Evolutionary conservation across 2,888 invertebrate species (phyloP), one percentile per base, ranked within the genome.

Genomic region (Neoscelio sp.): DNA sequence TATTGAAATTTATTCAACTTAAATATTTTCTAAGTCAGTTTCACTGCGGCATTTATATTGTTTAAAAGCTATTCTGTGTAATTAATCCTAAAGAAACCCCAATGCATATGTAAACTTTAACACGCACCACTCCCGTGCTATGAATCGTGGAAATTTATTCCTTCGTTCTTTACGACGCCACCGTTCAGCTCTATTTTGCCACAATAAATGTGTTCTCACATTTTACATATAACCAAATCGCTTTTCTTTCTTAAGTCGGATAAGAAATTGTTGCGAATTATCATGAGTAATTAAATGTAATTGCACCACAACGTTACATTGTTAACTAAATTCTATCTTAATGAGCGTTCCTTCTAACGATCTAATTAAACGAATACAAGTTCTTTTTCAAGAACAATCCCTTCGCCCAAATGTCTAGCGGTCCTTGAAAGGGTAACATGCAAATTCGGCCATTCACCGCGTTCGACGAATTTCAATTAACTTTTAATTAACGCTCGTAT

Each of bases 31-130:
- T 17, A 44, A 70, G 28, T 6, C 2, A n/a, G 5, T 13, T 8
- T 26, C 6, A 8, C 23, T 33, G 15, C 7, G 18, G 12, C 44
- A 26, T 65, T 50, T 58, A 20, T 54, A 65, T 50, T 56, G 35
- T 74, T 60, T 60, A 65, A 65, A 46, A 65, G 48, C 58, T 30
- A 60, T 48, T 20, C 42, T 1, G 23, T 18, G 74, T 50, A 67
- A 65, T 65, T 74, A 74, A 74, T 74, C 58, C 52, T 33, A 40
- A 65, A 74, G 74, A 56, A 58, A 48, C 15, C 42, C 65, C 65
- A 50, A 58, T 74, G 74, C 65, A 74, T 74, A 74, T 74, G 74
- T 74, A 65, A 74, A 74, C 58, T 62, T 65, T 56, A 73, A 74
- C 65, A 60, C 42, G 58, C 65, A 50, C 65, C 65, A 74, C 74